phyloP scores from a whole-genome alignment of 1,140 invertebrate species.

The Orius insidiosus region DNA sequence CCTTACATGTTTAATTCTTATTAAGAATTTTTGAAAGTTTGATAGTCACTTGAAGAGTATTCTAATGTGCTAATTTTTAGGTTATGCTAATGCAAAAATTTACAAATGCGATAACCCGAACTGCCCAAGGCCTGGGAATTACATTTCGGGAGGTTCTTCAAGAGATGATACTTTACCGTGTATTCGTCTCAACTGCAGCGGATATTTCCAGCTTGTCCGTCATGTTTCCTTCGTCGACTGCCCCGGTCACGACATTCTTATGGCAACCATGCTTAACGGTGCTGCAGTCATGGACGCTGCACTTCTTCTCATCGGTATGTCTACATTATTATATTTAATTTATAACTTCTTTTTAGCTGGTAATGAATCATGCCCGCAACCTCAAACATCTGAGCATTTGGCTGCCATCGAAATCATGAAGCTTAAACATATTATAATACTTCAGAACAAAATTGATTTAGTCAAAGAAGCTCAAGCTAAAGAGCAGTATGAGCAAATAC shows the following conservation, averaged over 20 bases:
- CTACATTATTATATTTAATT: neutral
- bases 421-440: slow-evolving; percentile 91
- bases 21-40: too few relatives aligned
- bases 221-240: slow-evolving; percentile 99
- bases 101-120: slow-evolving; percentile 94
- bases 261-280: slow-evolving; percentile 99
- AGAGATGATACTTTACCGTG: slow-evolving; percentile 95
- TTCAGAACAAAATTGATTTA: slow-evolving; percentile 99
- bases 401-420: slow-evolving; percentile 99
- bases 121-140: slow-evolving; percentile 86
- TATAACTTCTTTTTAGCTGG: slow-evolving; percentile 40
- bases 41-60: too few relatives aligned
- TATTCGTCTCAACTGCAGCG: slow-evolving; percentile 64
- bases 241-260: slow-evolving; percentile 99
- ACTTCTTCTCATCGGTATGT: slow-evolving; percentile 73
- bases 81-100: slow-evolving; percentile 91
- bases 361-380: slow-evolving; percentile 98
- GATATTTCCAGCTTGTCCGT: slow-evolving; percentile 63
- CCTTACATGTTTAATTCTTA: too few relatives aligned
- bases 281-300: slow-evolving; percentile 99
- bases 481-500: slow-evolving; percentile 95
- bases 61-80: too few relatives aligned
- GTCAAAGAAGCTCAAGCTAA: slow-evolving; percentile 97
- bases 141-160: slow-evolving; percentile 89
- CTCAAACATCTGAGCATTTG: slow-evolving; percentile 98